These are phyloP conservation scores for Xestia rhomboidea DNA, from an alignment of 2,888 invertebrate genomes.

Conservation along the genomic window DNA sequence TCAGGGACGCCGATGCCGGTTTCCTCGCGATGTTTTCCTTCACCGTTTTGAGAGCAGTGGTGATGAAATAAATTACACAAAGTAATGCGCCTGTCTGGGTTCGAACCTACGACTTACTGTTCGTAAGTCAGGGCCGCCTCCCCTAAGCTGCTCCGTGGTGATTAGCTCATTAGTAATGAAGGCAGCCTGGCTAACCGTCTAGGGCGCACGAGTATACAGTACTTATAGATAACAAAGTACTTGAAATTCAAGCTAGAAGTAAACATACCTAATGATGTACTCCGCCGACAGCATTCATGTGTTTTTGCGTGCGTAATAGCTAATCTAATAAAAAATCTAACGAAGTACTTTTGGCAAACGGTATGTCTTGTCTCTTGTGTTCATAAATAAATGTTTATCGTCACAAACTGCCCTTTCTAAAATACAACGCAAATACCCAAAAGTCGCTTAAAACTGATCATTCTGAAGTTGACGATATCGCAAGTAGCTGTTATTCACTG, in stretches of 20 bases:
- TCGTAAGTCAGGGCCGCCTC: no score
- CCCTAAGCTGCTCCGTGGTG: no score
- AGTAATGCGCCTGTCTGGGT: no score
- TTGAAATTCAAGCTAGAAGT: neutral
- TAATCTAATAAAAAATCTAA: neutral
- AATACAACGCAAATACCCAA: neutral
- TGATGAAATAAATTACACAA: no score
- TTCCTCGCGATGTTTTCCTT: no score
- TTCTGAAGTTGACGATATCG: neutral
- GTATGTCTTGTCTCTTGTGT: neutral
- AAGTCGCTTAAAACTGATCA: neutral
- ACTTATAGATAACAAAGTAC: neutral
- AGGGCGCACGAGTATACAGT: neutral
- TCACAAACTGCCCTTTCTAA: neutral
- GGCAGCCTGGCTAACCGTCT: neutral
- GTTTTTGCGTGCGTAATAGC: conserved; percentile 14
- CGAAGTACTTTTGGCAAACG: neutral
- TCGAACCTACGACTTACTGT: no score
- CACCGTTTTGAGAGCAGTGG: no score
- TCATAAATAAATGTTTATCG: neutral
- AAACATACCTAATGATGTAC: neutral
- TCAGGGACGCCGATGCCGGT: no score
- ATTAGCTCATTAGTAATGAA: neutral
- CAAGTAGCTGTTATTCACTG: neutral
- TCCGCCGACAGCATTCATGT: neutral